Percentiles rank a stretch among this genome's conserved stretches.
Evolutionary conservation across 2,888 invertebrate species (phyloP).

Genomic region (Drosophila paucipuncta): DNA sequence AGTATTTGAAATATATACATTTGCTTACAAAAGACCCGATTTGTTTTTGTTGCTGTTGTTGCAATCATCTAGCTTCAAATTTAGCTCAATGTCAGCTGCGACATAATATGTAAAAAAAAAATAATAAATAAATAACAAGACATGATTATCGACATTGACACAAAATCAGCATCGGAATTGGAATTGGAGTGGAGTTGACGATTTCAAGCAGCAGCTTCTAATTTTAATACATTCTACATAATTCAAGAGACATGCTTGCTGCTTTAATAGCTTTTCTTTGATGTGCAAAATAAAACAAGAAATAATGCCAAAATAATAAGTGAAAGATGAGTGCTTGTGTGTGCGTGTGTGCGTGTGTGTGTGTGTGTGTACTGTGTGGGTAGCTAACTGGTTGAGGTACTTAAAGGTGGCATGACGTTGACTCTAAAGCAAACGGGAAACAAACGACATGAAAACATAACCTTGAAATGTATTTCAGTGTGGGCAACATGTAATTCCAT

Average conservation of each 20-base stretch:
- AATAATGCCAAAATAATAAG: background rate
- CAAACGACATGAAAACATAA: conserved; percentile 63
- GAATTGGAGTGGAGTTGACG: background rate
- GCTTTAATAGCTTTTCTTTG: conserved; percentile 20
- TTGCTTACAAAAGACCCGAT: conserved; percentile 8
- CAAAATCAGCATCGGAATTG: conserved; percentile 4
- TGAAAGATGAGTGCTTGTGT: background rate
- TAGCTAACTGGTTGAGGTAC: conserved; percentile 27
- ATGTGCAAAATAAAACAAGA: conserved; percentile 9
- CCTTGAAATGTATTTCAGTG: conserved; percentile 67
- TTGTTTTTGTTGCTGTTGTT: conserved; percentile 20
- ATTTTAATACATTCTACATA: conserved; percentile 44
- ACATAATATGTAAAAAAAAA: conserved; percentile 51
- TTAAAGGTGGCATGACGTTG: conserved; percentile 26
- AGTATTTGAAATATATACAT: conserved; percentile 37
- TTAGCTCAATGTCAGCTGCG: conserved; percentile 76
- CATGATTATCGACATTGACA: conserved; percentile 39
- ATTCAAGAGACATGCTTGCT: conserved; percentile 53
- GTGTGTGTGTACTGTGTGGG: conserved; percentile 9
- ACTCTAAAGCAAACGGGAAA: conserved; percentile 57
- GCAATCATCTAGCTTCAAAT: conserved; percentile 45
- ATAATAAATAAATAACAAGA: conserved; percentile 36
- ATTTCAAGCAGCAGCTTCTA: conserved; percentile 38
- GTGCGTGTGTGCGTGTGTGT: conserved; percentile 1
- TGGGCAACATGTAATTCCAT: conserved; percentile 4